Evolutionary conservation across 2,113 vertebrate genomes (phyloP).

Genomic region (Charina bottae): DNA sequence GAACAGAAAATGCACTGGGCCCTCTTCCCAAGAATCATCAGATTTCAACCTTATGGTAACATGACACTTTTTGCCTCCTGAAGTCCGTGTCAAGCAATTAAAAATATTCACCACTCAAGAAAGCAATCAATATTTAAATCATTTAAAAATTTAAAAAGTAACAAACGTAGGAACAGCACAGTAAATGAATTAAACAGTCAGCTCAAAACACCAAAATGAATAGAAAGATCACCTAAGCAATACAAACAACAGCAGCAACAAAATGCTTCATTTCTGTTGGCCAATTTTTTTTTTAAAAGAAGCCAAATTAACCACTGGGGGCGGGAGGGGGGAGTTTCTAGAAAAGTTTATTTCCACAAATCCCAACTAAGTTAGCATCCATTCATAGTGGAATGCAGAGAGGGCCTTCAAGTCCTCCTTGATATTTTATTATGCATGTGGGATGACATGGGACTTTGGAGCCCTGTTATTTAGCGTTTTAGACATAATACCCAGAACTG

Average conservation of each 20-base stretch:
- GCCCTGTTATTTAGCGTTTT: background rate
- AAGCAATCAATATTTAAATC: background rate
- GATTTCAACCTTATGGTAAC: background rate
- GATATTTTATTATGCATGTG: background rate
- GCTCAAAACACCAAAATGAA: background rate
- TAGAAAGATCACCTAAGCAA: background rate
- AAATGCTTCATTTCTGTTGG: background rate
- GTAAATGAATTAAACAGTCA: background rate
- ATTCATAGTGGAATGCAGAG: background rate
- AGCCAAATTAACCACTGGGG: background rate
- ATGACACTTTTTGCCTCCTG: background rate
- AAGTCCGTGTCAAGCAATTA: background rate
- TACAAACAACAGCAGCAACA: background rate
- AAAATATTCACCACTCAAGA: background rate
- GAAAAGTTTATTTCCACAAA: background rate
- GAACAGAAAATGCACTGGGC: background rate
- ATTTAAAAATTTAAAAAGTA: background rate
- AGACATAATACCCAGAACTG: background rate
- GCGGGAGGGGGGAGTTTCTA: background rate
- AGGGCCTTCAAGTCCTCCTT: background rate
- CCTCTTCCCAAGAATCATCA: background rate
- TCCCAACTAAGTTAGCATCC: background rate
- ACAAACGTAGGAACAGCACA: background rate
- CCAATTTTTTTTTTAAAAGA: background rate
- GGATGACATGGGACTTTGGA: background rate